Evolutionary conservation across 2,113 vertebrate genomes (phyloP).

Genomic region (Apteryx owenii): DNA sequence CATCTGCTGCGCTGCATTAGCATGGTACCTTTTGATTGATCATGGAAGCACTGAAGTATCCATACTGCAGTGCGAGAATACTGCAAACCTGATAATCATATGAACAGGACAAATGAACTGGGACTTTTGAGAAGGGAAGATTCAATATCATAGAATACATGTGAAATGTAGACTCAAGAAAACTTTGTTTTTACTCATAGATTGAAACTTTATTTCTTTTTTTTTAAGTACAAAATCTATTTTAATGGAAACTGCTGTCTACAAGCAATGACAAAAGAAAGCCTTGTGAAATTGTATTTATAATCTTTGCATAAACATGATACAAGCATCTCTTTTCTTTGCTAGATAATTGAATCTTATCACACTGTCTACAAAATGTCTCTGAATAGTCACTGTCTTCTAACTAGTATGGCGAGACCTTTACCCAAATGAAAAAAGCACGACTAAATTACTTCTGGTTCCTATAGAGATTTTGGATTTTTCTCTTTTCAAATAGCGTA

Average conservation of each 20-base stretch:
- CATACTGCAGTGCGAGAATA: background rate
- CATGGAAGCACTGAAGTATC: background rate
- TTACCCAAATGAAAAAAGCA: background rate
- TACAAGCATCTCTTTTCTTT: background rate
- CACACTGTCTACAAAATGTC: background rate
- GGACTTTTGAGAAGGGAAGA: background rate
- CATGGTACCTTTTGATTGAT: background rate
- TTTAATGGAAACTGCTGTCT: background rate
- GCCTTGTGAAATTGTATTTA: background rate
- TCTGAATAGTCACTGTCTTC: background rate
- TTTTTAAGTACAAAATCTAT: background rate
- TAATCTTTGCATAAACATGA: background rate
- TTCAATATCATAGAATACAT: background rate
- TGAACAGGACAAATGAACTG: background rate
- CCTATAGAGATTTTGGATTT: background rate
- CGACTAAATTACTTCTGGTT: background rate
- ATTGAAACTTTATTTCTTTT: background rate
- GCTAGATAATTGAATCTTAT: background rate
- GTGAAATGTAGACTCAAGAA: background rate
- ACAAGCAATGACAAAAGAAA: background rate
- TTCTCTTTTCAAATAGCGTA: background rate
- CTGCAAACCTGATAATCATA: background rate
- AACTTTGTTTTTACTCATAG: background rate
- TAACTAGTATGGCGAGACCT: background rate
- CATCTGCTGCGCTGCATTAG: background rate